A percentile compares a stretch with the other conserved stretches of the same genome.
Conservation (phyloP, 2,888 invertebrate species). For the Andricus quercusramuli region DNA sequence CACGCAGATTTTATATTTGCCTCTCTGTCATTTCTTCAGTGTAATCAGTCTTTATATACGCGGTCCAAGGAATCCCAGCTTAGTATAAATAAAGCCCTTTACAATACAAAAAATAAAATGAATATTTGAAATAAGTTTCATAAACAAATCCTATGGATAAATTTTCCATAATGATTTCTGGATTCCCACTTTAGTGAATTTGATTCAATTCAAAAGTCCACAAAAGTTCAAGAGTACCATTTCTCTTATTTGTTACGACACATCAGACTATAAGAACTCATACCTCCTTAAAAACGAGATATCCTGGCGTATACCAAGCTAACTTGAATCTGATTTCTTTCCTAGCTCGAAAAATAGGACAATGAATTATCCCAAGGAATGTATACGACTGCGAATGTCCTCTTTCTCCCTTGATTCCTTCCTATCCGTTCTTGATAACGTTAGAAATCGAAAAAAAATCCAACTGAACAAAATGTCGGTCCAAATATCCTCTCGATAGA, state of each 20-base stretch:
- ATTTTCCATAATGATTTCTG: not conserved
- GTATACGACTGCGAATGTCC: not conserved
- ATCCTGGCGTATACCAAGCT: not conserved
- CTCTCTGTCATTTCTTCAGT: not conserved
- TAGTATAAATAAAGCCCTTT: not conserved
- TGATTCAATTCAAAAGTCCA: not conserved
- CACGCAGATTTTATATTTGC: not conserved
- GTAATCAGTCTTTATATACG: not conserved
- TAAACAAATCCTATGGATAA: not conserved
- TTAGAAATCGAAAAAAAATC: not conserved
- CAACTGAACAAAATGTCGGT: not conserved
- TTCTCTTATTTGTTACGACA: not conserved
- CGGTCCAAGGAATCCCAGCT: not conserved
- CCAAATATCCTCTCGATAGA: not conserved
- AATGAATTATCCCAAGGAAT: constrained; percentile 12
- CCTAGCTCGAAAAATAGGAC: not conserved
- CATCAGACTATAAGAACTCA: not conserved
- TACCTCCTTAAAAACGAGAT: not conserved
- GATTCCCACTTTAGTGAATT: not conserved
- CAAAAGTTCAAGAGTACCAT: not conserved
- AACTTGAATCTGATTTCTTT: constrained; percentile 6
- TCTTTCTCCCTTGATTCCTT: not conserved
- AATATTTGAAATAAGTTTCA: not conserved
- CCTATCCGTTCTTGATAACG: not conserved
- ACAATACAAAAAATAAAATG: not conserved